phyloP scores from a whole-genome alignment of 2,797 vertebrate genomes.

The Siniperca obscura region DNA sequence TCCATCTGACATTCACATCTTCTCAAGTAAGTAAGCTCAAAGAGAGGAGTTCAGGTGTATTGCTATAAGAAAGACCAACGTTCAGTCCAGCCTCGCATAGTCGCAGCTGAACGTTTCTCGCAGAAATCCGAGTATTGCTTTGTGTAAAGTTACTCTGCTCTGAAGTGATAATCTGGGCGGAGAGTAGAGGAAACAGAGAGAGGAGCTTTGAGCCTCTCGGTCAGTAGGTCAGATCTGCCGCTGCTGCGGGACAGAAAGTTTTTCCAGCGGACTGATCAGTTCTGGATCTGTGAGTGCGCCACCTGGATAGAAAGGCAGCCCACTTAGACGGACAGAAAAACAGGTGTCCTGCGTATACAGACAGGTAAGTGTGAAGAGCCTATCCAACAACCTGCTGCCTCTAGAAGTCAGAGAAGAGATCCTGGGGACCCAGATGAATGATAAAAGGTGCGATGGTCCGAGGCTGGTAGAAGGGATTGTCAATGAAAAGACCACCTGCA shows the following conservation, averaged over 20 bases:
- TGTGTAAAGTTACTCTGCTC: conserved; percentile 66
- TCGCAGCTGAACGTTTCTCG: conserved; percentile 67
- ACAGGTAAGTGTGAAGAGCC: conserved; percentile 44
- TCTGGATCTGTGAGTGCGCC: conserved; percentile 52
- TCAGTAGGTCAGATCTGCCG: conserved; percentile 44
- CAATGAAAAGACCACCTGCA: conserved; percentile 99
- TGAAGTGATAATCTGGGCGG: conserved; percentile 49
- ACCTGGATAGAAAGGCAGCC: conserved; percentile 60
- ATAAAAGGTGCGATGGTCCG: conserved; percentile 98
- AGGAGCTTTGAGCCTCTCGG: conserved; percentile 54
- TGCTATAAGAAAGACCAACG: conserved; percentile 85
- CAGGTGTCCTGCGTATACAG: conserved; percentile 29
- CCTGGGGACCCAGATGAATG: conserved; percentile 99
- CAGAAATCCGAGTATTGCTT: conserved; percentile 86
- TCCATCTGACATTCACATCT: conserved; percentile 86
- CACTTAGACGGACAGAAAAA: conserved; percentile 42
- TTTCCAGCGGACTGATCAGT: conserved; percentile 36
- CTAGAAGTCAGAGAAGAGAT: conserved; percentile 99
- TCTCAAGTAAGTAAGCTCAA: conserved; percentile 81
- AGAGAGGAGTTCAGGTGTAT: conserved; percentile 86
- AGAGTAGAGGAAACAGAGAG: conserved; percentile 51
- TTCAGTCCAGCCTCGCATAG: conserved; percentile 62
- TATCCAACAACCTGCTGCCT: conserved; percentile 79
- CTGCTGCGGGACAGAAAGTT: conserved; percentile 14
- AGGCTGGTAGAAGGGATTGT: conserved; percentile 99